Evolutionary conservation across 2,797 vertebrate genomes (phyloP).

Genomic region (Australoheros facetus): DNA sequence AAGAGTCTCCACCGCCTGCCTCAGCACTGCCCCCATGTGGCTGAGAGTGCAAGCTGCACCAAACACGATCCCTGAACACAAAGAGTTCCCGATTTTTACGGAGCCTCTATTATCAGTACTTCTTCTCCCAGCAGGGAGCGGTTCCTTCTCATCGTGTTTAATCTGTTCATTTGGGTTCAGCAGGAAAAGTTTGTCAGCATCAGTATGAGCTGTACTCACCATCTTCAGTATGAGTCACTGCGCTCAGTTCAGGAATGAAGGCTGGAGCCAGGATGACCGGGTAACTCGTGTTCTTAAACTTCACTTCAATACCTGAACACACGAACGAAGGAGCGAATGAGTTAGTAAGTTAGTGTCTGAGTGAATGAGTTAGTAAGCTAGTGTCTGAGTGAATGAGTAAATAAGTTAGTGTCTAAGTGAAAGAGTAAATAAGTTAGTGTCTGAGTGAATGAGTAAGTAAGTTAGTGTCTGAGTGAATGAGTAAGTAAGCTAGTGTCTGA

Average conservation of each 20-base stretch:
- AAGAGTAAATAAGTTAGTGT: too few species aligned
- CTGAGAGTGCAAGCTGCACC: conserved; percentile 88
- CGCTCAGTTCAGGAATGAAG: conserved; percentile 88
- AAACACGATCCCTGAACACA: conserved; percentile 83
- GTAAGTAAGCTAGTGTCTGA: too few species aligned
- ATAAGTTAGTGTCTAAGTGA: too few species aligned
- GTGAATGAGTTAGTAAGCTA: too few species aligned
- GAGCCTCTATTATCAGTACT: background rate
- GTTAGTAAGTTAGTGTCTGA: fast-evolving
- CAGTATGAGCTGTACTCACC: conserved; percentile 77
- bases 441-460: too few species aligned
- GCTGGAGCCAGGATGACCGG: conserved; percentile 89
- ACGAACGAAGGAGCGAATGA: background rate
- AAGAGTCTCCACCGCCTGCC: conserved; percentile 69
- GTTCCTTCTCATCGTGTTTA: background rate
- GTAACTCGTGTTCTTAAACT: conserved; percentile 91
- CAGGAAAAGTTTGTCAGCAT: background rate
- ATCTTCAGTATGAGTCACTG: conserved; percentile 77
- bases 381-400: too few species aligned
- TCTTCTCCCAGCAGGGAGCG: background rate
- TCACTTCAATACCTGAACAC: conserved; percentile 90
- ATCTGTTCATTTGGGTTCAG: background rate
- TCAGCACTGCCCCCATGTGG: conserved; percentile 82
- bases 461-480: too few species aligned
- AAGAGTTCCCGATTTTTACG: background rate